Evolutionary conservation across 2,797 vertebrate genomes (phyloP).

Genomic region (Stomatorhinus walkeri): DNA sequence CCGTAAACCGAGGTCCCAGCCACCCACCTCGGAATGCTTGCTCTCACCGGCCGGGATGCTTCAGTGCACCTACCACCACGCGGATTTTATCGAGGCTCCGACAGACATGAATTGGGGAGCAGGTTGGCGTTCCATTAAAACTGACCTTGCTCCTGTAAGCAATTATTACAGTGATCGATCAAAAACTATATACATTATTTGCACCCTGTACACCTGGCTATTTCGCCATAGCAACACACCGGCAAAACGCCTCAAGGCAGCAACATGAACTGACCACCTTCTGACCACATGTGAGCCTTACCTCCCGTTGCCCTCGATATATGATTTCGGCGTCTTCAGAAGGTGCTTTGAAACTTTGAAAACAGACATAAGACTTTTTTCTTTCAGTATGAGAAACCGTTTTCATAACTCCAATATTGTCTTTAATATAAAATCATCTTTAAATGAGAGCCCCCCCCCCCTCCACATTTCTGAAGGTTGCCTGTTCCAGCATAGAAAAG

Average conservation of each 20-base stretch:
- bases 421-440: neutral
- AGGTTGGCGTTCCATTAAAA: neutral
- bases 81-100: neutral
- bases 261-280: neutral
- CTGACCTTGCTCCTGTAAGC: neutral
- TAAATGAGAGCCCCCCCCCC: neutral
- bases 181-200: neutral
- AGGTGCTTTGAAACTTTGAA: neutral
- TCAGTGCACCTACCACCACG: neutral
- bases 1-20: conserved; percentile 51
- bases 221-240: neutral
- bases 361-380: neutral
- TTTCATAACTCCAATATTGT: neutral
- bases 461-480: neutral
- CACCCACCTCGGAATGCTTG: neutral
- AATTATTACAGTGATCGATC: neutral
- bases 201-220: neutral
- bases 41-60: neutral
- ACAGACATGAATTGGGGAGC: neutral
- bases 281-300: neutral
- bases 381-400: neutral
- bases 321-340: neutral
- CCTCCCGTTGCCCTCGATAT: neutral
- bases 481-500: neutral
- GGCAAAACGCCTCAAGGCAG: neutral